phyloP scores from a whole-genome alignment of 2,797 vertebrate genomes.

The Hemitrygon akajei region DNA sequence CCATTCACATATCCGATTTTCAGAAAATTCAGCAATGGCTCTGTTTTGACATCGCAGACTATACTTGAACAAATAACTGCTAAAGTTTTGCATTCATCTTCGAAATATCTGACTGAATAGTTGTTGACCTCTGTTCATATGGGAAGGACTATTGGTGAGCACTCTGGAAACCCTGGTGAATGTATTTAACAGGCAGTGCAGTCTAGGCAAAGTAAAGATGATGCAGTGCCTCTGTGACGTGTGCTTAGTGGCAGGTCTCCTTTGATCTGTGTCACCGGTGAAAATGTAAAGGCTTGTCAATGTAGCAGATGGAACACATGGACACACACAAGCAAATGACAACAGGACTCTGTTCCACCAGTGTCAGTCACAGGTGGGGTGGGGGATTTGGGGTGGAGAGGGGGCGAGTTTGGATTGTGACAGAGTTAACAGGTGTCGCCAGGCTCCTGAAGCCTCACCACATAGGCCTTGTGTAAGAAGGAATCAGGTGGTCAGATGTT shows the following conservation, averaged over 20 bases:
- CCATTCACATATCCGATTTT: not conserved
- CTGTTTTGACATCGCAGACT: not conserved
- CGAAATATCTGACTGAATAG: not conserved
- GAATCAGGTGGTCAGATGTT: slow-evolving; percentile 42
- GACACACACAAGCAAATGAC: slow-evolving; percentile 46
- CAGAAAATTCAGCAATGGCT: not conserved
- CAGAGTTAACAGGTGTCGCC: slow-evolving; percentile 60
- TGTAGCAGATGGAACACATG: slow-evolving; percentile 52
- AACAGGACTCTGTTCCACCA: slow-evolving; percentile 45
- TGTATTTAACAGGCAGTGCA: not conserved
- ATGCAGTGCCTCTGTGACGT: slow-evolving; percentile 40
- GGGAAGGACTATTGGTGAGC: not conserved
- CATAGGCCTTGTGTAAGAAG: slow-evolving; percentile 43
- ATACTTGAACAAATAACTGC: not conserved
- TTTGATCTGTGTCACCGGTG: slow-evolving; percentile 56
- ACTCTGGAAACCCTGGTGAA: not conserved
- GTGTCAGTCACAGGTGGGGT: slow-evolving; percentile 46
- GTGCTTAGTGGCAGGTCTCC: slow-evolving; percentile 46
- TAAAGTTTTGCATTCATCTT: not conserved
- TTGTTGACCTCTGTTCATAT: not conserved
- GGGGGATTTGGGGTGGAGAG: not conserved
- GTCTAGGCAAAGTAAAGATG: not conserved
- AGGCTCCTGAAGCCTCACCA: slow-evolving; percentile 42
- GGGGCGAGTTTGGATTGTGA: slow-evolving; percentile 22
- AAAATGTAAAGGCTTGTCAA: slow-evolving; percentile 41